Base-by-base conservation (phyloP, 2,888 invertebrate genomes). In the Blera fallax region DNA sequence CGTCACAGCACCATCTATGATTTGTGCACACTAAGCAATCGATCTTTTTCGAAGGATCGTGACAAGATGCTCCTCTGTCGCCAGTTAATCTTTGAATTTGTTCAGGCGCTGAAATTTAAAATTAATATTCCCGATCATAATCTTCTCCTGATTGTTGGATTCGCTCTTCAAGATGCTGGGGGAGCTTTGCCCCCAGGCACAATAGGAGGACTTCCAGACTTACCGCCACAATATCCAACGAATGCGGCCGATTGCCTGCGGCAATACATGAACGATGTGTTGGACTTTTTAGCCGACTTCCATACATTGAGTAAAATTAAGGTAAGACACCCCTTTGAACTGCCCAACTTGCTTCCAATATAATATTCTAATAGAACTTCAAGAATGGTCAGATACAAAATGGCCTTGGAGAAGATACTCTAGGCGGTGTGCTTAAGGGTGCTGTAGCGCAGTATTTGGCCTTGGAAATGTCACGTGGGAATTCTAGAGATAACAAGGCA, bases 261-360 rank as follows among this genome's bases (percentile, higher is more conserved):
- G 27, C 96, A 97, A 77, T 97, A 98, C 91, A 94, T 99, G 72
- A 95, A 95, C 21, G 99, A 99, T 92, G 96, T 98, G 88, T 93
- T 99, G 48, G 99, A 99, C 87, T 97, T 99, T 91, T 94, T 99
- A 87, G 96, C 97, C 8, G 99, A 99, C 92, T 97, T 99, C 87
- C 98, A 99, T 90, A 97, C 99, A 0, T 94, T 99, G 72, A 97
- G 97, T 89, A 99, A 98, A 94, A 96, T 99, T 87, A 99, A 99
- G 95, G 98, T 98, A 91, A 77, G 87, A 32, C 7, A 8, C 8
- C 16, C 16, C 10, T 64, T 50, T 32, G 14, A 18, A 40, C 32
- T 60, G 27, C 24, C 45, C 27, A 60, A 32, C 37, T 45, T 45
- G 11, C 34, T 67, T 60, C 34, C 45, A 40, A 65, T 32, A 50